A percentile compares a stretch with the other conserved stretches of the same genome.
These are phyloP conservation scores for Oncorhynchus mykiss DNA, from an alignment of 2,113 vertebrate species.

Conservation along the genomic window DNA sequence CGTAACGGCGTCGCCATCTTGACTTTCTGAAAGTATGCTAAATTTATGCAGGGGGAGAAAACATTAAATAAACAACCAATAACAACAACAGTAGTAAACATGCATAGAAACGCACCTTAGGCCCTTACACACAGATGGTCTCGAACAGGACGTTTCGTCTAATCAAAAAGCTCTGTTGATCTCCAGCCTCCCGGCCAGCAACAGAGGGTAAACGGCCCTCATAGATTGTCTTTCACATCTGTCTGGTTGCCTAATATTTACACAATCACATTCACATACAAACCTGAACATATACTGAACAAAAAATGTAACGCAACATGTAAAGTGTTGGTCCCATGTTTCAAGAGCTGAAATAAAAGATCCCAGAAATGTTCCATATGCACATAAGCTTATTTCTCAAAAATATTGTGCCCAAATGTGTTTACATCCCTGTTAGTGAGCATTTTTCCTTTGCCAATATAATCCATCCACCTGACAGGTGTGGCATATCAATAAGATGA, in stretches of 20 bases:
- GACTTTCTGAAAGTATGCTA: no score
- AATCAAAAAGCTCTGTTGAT: conserved; percentile 26
- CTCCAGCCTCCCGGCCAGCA: conserved; percentile 27
- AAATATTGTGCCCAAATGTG: no score
- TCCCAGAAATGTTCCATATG: no score
- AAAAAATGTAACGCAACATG: no score
- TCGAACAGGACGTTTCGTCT: conserved; percentile 25
- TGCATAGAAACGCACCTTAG: conserved; percentile 25
- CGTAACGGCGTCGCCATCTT: no score
- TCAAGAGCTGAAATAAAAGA: no score
- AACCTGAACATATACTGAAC: background rate
- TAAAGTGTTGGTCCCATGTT: no score
- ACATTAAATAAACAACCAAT: conserved; percentile 33
- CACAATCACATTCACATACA: background rate
- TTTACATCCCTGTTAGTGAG: no score
- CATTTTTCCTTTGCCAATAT: no score
- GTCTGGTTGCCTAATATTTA: conserved; percentile 29
- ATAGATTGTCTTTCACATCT: conserved; percentile 40
- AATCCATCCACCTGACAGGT: no score
- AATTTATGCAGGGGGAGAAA: background rate
- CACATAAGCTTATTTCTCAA: no score
- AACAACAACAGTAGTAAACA: conserved; percentile 15
- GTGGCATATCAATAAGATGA: no score
- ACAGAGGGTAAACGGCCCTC: conserved; percentile 36
- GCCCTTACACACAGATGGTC: conserved; percentile 32